Evolutionary conservation across 2,797 vertebrate genomes (phyloP).

Genomic region (Denticeps clupeoides): DNA sequence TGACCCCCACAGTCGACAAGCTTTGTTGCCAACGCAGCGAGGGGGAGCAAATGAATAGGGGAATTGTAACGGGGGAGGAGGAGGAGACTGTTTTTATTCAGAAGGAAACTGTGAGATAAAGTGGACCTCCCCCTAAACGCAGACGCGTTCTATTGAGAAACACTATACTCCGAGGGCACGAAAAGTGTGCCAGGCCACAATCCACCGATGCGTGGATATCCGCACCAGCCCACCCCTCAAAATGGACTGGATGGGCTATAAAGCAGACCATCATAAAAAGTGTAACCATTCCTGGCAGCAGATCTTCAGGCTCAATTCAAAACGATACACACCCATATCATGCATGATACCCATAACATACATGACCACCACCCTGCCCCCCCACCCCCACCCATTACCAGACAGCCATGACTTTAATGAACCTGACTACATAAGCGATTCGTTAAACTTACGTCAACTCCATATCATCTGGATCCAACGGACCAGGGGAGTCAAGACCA

Average conservation of each 20-base stretch:
- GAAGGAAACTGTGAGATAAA: conserved; percentile 24
- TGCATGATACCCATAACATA: background rate
- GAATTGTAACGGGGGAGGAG: conserved; percentile 18
- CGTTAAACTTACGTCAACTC: conserved; percentile 66
- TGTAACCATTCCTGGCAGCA: too few species aligned
- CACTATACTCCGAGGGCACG: conserved; percentile 4
- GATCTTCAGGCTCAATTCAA: too few species aligned
- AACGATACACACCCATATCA: background rate
- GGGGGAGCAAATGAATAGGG: conserved; percentile 19
- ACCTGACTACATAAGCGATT: too few species aligned
- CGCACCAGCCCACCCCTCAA: conserved; percentile 4
- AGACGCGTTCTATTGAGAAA: conserved; percentile 32
- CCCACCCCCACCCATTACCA: background rate
- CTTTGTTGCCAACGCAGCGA: conserved; percentile 44
- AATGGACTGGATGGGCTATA: conserved; percentile 14
- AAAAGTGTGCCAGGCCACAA: conserved; percentile 27
- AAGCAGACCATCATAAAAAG: conserved; percentile 23
- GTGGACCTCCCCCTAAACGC: conserved; percentile 26
- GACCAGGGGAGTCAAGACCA: conserved; percentile 65
- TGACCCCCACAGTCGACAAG: conserved; percentile 35
- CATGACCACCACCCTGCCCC: too few species aligned
- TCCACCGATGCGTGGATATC: conserved; percentile 4
- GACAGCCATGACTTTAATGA: too few species aligned
- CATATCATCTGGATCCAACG: conserved; percentile 54
- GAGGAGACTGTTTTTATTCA: conserved; percentile 52